Evolutionary conservation across 1,140 invertebrate species (phyloP), one percentile per base, ranked within the genome.

Genomic region (Tribolium madens): DNA sequence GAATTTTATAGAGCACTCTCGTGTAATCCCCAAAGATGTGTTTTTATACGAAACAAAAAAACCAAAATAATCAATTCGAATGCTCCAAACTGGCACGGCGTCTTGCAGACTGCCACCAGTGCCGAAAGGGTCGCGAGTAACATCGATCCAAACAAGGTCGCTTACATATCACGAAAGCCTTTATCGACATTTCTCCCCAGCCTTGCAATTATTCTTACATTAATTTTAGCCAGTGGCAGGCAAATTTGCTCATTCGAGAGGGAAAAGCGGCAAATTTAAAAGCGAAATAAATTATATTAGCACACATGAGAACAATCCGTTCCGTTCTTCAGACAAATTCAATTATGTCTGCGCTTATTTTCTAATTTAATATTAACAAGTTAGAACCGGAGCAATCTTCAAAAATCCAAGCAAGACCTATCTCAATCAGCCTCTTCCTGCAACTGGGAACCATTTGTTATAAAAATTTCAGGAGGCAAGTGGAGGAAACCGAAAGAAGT

Each of bases 361-460:
- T 50, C 47, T 73, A 50, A 73, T 48, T 52, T 50, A 53, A 73
- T 52, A 52, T 73, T 73, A 73, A 18, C 70, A 15, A 53, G 70
- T 73, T 73, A 53, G 50, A 73, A 73, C 70, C 50, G 50, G 70
- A 73, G 70, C 18, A 73, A 52, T 52, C 18, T 52, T 50, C 18
- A 52, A 52, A 73, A 73, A 73, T 52, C 42, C 18, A 12, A 48
- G 21, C 70, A 13, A 52, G 70, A 73, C 18, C 21, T 73, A 33
- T 53, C 21, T 52, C 47, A 73, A 73, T 50, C 46, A 21, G 17
- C 9, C 42, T 12, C 15, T 71, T 71, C 18, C 47, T 21, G 17
- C 69, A 18, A 17, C 7, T 6, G 6, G 42, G 17, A 47, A 31
- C 9, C 18, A n/a, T 14, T 36, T 9, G 69, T 17, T 21, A 18